phyloP scores from a whole-genome alignment of 2,797 vertebrate genomes.

The Nothura maculosa region DNA sequence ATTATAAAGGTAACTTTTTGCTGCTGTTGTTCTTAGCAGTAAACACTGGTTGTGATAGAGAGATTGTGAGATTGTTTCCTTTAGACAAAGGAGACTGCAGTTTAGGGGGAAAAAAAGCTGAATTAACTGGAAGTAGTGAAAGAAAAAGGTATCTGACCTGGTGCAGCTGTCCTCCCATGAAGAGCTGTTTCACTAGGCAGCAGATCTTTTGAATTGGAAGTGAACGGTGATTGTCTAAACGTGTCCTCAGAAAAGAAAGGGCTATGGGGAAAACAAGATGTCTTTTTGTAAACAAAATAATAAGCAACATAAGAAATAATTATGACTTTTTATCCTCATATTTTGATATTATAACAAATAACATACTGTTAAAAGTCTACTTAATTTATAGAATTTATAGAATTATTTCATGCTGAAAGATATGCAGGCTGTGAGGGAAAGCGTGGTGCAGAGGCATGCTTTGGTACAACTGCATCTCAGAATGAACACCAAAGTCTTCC shows the following conservation, averaged over 20 bases:
- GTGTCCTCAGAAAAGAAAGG: slow-evolving; percentile 95
- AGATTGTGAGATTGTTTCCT: background rate
- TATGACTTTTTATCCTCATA: background rate
- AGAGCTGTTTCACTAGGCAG: slow-evolving; percentile 90
- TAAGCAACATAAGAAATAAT: background rate
- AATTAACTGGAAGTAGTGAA: background rate
- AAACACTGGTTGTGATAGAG: background rate
- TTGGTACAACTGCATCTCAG: background rate
- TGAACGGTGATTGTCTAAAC: slow-evolving; percentile 99
- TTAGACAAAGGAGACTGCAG: background rate
- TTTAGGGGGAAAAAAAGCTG: background rate
- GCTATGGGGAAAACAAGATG: slow-evolving; percentile 80
- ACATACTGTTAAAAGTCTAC: background rate
- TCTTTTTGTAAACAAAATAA: slow-evolving; percentile 14
- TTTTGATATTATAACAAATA: background rate
- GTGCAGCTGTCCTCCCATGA: slow-evolving; percentile 86
- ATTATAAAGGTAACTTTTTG: background rate
- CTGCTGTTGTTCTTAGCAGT: background rate
- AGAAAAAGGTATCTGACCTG: slow-evolving; percentile 84
- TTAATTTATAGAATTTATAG: background rate
- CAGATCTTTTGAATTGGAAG: slow-evolving; percentile 94
- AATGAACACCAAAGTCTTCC: background rate
- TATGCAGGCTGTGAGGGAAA: background rate
- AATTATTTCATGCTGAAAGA: background rate
- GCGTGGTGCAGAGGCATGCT: background rate